Conservation (phyloP, 2,797 vertebrate species). For the Erethizon dorsatum region DNA sequence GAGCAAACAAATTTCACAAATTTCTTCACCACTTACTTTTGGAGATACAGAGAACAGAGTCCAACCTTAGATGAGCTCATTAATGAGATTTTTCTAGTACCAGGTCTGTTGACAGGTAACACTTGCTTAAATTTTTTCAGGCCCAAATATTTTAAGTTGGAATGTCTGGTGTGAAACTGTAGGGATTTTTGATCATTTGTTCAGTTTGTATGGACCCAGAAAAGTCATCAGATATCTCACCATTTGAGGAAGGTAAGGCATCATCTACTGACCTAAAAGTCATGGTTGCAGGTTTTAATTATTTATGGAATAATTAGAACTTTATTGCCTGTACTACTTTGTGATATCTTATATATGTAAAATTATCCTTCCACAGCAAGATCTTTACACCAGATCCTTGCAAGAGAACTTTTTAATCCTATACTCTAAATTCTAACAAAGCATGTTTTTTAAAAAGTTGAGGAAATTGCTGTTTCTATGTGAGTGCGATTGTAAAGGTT, state of each 20-base stretch:
- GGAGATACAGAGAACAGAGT: not conserved
- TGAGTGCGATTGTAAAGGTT: not conserved
- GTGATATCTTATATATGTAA: not conserved
- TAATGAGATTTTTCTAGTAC: conserved; percentile 39
- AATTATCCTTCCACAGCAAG: not conserved
- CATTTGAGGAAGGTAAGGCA: not conserved
- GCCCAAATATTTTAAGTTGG: not conserved
- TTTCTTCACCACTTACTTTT: not conserved
- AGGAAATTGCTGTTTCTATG: not conserved
- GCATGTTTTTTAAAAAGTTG: not conserved
- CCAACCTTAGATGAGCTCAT: not conserved
- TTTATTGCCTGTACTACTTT: not conserved
- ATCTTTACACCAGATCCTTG: not conserved
- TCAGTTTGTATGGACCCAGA: not conserved
- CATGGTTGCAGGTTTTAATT: not conserved
- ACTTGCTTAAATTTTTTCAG: not conserved
- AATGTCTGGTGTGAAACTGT: not conserved
- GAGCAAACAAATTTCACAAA: not conserved
- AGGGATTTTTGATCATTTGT: not conserved
- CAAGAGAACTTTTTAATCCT: not conserved
- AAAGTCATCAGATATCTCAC: not conserved
- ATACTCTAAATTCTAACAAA: not conserved
- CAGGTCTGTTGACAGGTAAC: conserved; percentile 40
- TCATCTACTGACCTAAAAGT: not conserved
- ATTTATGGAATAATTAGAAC: not conserved